A percentile compares a stretch with the other conserved stretches of the same genome.
These are phyloP conservation scores for Gymnarchus niloticus DNA, from an alignment of 2,113 vertebrate species.

Conservation along the genomic window DNA sequence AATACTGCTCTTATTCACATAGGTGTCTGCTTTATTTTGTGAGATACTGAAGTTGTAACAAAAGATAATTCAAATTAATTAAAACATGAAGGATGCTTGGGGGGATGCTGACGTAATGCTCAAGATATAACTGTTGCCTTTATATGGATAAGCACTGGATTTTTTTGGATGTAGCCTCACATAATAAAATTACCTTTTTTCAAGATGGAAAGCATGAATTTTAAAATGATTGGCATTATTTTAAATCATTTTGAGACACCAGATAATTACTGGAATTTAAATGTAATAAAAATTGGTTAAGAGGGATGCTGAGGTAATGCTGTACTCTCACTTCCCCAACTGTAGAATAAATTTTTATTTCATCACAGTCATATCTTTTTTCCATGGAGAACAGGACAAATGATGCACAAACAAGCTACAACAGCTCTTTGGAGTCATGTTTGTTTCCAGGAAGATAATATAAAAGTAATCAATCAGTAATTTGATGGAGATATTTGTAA, in stretches of 20 bases:
- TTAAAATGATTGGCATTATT: neutral
- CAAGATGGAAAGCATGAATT: neutral
- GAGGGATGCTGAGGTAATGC: neutral
- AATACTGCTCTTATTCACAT: neutral
- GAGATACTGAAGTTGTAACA: neutral
- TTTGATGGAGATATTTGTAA: neutral
- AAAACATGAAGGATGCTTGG: neutral
- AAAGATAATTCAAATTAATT: neutral
- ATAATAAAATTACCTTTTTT: neutral
- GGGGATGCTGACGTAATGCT: neutral
- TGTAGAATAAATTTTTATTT: neutral
- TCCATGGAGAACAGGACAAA: neutral
- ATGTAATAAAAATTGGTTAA: neutral
- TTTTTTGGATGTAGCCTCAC: neutral
- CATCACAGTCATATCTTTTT: neutral
- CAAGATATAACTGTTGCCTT: neutral
- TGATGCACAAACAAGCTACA: neutral
- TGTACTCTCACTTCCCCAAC: neutral
- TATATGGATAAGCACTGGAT: neutral
- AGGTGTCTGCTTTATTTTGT: neutral
- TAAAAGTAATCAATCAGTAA: neutral
- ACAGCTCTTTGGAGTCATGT: neutral
- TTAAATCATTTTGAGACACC: neutral
- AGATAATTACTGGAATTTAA: neutral
- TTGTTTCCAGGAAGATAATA: neutral